Base-by-base conservation (phyloP, 2,797 vertebrate genomes). In the Nyctalus aviator region DNA sequence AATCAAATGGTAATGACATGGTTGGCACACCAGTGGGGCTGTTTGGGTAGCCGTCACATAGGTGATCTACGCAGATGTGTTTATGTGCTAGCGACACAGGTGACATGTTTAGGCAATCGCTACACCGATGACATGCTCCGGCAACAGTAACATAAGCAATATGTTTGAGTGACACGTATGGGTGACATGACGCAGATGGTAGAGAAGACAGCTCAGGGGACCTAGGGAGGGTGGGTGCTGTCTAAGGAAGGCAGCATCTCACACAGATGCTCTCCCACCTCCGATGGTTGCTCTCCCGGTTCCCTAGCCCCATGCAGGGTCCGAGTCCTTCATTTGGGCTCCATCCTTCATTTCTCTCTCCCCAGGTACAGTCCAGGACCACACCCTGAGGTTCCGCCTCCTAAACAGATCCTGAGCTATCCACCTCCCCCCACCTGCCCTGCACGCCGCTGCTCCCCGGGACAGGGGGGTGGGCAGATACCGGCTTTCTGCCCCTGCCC, bases 91-190 rank as follows among this genome's bases (percentile, higher is more conserved):
- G 87, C 17, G 0, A 37, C 53, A 5, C 17, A 37, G 64, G 78
- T 20, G 90, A 44, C 66, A 1, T 2, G 69, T 15, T 78, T 35
- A 37, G 72, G 66, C 48, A 68, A 13, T 23, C 2, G 2, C 75
- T 20, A 44, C 2, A 0, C 44, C 12, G n/a, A 88, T 75, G 94
- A 84, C 81, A 57, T 0, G 69, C 79, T 84, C 69, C 30, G 75
- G 93, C 30, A 79, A 92, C 53, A 41, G 92, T 27, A 85, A 83
- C 79, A 71, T 30, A 62, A 85, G 64, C 87, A 41, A 12, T 69
- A 30, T 91, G 82, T 44, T 77, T 18, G 46, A 81, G 84, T n/a
- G 62, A 91, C 44, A 48, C 5, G 9, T 20, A 23, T 23, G 23
- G 87, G 21, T 13, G 82, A 83, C 79, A 72, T 12, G 37, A 11